A percentile compares a stretch with the other conserved stretches of the same genome.
phyloP scores from a whole-genome alignment of 2,797 vertebrate species.

The Vespertilio murinus region DNA sequence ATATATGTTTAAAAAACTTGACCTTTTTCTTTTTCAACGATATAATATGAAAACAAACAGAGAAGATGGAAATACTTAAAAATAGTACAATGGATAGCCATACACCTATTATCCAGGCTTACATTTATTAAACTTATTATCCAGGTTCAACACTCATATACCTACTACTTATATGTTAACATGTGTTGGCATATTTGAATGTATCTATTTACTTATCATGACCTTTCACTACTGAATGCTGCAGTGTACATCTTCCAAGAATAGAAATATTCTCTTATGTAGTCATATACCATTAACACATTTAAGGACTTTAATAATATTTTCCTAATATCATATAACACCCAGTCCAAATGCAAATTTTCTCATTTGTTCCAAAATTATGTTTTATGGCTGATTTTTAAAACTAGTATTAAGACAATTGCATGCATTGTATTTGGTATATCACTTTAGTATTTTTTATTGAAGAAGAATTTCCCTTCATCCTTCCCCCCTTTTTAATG shows the following conservation, averaged over 20 bases:
- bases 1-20: no score
- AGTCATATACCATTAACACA: background rate
- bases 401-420: background rate
- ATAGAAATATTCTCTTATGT: background rate
- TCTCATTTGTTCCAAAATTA: background rate
- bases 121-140: background rate
- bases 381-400: background rate
- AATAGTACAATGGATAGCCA: background rate
- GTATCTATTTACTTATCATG: background rate
- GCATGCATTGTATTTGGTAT: background rate
- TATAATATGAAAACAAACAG: background rate
- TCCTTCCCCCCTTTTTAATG: background rate
- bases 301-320: background rate
- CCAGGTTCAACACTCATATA: background rate
- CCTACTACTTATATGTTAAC: background rate
- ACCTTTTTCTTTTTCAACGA: background rate
- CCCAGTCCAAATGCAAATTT: background rate
- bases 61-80: background rate
- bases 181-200: background rate
- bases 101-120: background rate
- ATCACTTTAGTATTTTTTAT: background rate
- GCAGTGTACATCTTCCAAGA: background rate
- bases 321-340: background rate
- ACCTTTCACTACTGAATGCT: slow-evolving; percentile 4
- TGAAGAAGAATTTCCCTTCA: background rate